Conservation (phyloP, 2,888 invertebrate genomes). For the Muschampia plurimacula region DNA sequence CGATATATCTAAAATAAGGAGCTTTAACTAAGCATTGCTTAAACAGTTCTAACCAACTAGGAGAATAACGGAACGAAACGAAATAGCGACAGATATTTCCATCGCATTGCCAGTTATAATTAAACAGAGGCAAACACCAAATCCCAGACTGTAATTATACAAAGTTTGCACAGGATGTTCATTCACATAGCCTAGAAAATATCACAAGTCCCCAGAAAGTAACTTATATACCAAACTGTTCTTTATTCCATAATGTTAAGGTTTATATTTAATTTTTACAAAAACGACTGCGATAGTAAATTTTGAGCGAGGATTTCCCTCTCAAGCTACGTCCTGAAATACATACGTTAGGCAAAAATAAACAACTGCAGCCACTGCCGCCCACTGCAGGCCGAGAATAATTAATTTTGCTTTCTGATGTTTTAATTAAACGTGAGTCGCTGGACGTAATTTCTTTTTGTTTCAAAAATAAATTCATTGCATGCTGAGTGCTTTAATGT, state of each 20-base stretch:
- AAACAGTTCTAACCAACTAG: conserved; percentile 26
- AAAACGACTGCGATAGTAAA: conserved; percentile 47
- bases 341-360: conserved; percentile 69
- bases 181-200: conserved; percentile 54
- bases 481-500: conserved; percentile 18
- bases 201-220: conserved; percentile 49
- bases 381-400: conserved; percentile 65
- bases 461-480: conserved; percentile 33
- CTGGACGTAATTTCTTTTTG: conserved; percentile 34
- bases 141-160: conserved; percentile 69
- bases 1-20: background rate
- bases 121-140: conserved; percentile 55
- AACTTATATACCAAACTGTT: conserved; percentile 46
- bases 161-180: conserved; percentile 69
- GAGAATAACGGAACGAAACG: background rate
- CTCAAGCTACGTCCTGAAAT: conserved; percentile 69
- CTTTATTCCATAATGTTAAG: conserved; percentile 48
- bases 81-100: conserved; percentile 28
- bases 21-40: background rate
- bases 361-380: conserved; percentile 68
- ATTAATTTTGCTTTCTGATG: conserved; percentile 68
- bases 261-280: conserved; percentile 47
- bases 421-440: conserved; percentile 67
- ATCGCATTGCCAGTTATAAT: conserved; percentile 59
- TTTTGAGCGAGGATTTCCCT: conserved; percentile 70